Evolutionary conservation across 1,140 invertebrate species (phyloP), one percentile per base, ranked within the genome.

Genomic region (Drosophila ercepeae): DNA sequence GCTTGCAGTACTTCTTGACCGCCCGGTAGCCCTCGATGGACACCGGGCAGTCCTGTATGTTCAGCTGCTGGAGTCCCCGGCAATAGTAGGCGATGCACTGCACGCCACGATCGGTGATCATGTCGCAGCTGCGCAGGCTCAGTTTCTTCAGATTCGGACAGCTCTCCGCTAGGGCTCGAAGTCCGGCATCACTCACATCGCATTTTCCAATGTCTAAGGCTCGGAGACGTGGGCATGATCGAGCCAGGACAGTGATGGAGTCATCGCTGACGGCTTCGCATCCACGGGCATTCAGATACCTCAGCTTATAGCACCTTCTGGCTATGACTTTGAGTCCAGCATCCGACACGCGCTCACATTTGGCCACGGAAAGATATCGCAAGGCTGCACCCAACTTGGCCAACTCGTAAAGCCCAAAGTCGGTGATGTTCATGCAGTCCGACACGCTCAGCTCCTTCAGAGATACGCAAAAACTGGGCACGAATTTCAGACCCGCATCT

Each of bases 241-340:
- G 93, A 0, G 97, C 96, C 32, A 98, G 91, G 0, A 96, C 95
- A 42, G 96, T 95, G 57, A 97, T 95, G 0, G 96, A 96, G 82
- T 96, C 96, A 89, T 99, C 97, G 23, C 97, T 97, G 0, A 98
- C 94, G 1, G 97, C 97, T 75, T 98, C 97, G 89, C 97, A 98
- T 4, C 97, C 97, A 32, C 97, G 93, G 1, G 96, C 95, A 91
- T 98, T 98, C 25, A 98, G 92, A 91, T 98, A 98, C 4, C 97
- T 93, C 36, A 98, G 91, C 90, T 97, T 97, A 89, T 97, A 97
- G 89, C 97, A 98, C 41, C 96, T 94, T 55, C 96, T 93, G 0
- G 97, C 97, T 13, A 98, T 94, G n/a, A 97, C 96, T 71, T 96
- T 94, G 0, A 97, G 92, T 1, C 97, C 96, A 1, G 96, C 96